These are phyloP conservation scores for Lophotriccus pileatus DNA, from an alignment of 2,797 vertebrate species.

Conservation along the genomic window DNA sequence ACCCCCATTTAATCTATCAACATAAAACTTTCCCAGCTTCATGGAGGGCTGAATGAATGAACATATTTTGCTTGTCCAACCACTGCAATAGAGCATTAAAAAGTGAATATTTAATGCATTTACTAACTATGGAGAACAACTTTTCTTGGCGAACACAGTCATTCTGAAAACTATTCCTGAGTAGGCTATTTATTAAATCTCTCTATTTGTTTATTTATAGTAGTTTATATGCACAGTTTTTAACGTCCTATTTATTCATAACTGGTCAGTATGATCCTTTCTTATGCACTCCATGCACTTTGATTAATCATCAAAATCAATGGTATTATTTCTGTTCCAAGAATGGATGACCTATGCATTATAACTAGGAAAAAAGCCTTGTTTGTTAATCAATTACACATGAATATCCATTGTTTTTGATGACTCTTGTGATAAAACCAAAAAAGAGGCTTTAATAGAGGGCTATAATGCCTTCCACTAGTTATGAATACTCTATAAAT, in stretches of 20 bases:
- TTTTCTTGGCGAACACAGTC: neutral
- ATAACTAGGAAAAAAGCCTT: neutral
- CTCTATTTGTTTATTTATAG: neutral
- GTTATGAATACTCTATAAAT: neutral
- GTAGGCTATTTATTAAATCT: neutral
- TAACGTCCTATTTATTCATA: constrained; percentile 16
- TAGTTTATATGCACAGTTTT: neutral
- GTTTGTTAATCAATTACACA: constrained; percentile 34
- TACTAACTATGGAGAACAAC: neutral
- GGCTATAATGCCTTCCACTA: neutral
- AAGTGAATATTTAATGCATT: neutral
- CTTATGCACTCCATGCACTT: neutral
- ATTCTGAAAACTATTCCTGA: neutral
- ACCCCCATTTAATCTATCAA: neutral
- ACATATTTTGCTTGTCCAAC: neutral
- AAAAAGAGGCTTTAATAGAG: constrained; percentile 6
- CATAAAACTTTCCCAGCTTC: neutral
- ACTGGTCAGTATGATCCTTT: constrained; percentile 31
- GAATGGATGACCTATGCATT: neutral
- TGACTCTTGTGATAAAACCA: neutral
- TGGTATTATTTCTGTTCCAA: neutral
- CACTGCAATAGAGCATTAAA: neutral
- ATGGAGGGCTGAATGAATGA: neutral
- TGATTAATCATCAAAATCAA: constrained; percentile 40
- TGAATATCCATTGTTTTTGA: neutral